Conservation (phyloP, 2,888 invertebrate species). For the Rotaria magnacalcarata region DNA sequence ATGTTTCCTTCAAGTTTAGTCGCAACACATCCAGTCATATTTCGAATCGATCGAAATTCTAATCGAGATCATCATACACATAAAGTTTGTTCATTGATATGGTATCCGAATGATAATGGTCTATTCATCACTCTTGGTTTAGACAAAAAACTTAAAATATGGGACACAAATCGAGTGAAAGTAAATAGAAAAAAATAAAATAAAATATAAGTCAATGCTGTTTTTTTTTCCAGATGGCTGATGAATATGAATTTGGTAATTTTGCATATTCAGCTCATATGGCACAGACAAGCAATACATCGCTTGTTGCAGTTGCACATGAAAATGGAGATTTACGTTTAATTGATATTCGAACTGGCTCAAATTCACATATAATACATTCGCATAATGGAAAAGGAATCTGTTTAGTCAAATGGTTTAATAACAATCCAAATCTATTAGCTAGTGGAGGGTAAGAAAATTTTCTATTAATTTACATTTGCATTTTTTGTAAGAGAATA, state of each 20-base stretch:
- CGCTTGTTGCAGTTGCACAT: background rate
- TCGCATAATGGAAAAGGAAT: conserved; percentile 9
- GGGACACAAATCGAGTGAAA: conserved; percentile 30
- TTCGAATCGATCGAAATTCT: conserved; percentile 24
- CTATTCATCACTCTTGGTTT: background rate
- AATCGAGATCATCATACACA: conserved; percentile 30
- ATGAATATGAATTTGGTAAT: background rate
- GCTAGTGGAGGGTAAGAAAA: background rate
- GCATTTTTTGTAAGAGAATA: no score
- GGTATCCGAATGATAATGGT: conserved; percentile 32
- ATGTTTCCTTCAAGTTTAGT: background rate
- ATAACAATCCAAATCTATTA: conserved; percentile 32
- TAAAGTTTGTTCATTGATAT: background rate
- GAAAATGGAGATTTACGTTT: conserved; percentile 5
- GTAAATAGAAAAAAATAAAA: background rate
- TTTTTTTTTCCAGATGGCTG: background rate
- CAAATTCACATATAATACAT: background rate
- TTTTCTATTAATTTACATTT: background rate
- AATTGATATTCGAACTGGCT: conserved; percentile 25
- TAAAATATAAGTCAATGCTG: background rate
- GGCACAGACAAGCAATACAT: background rate
- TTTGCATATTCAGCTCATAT: conserved; percentile 14
- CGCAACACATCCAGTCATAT: conserved; percentile 2
- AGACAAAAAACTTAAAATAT: conserved; percentile 25
- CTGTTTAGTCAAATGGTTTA: conserved; percentile 13